Evolutionary conservation across 1,140 invertebrate species (phyloP), one percentile per base, ranked within the genome.

Genomic region (Panonychus citri): DNA sequence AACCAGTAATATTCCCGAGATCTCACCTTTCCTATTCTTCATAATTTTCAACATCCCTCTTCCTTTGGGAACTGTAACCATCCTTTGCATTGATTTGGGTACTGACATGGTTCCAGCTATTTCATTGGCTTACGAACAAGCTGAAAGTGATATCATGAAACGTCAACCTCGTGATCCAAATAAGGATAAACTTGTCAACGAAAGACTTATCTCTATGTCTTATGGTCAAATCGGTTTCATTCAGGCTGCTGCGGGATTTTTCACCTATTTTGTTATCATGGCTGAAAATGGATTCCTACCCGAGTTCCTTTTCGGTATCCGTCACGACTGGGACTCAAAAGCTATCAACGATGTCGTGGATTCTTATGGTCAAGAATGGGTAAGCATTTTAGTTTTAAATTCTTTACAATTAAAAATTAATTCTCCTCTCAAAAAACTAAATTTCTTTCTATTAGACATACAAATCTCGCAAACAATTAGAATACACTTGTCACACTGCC

Each of bases 31-130:
- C 81, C 78, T 98, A 69, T 80, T 90, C 59, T 97, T 96, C 74
- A 97, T 98, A 70, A 76, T 97, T 26, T 82, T 85, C 70, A 88
- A 93, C 69, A 89, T 97, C 69, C 94, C 94, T 57, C 76, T 98
- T 63, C 91, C 94, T 51, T 78, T 98, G 60, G 94, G 93, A 66
- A 96, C 93, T 56, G 90, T 98, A 59, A 97, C 94, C 62, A 98
- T 98, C 76, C 78, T 98, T 97, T 97, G 91, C 77, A 97, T 97
- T 75, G 93, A 97, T 80, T 78, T 97, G 70, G 93, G 93, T 80
- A 97, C 93, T 67, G 93, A 97, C 80, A 96, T 97, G 90, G 72
- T 70, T 75, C 87, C 86, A 73, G 86, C 87, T 76, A 90, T 93
- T 77, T 90, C 86, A 71, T 77, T 90, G 76, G 87, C 86, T 74